Conservation (phyloP, 1,140 invertebrate genomes). For the Drosophila tani region DNA sequence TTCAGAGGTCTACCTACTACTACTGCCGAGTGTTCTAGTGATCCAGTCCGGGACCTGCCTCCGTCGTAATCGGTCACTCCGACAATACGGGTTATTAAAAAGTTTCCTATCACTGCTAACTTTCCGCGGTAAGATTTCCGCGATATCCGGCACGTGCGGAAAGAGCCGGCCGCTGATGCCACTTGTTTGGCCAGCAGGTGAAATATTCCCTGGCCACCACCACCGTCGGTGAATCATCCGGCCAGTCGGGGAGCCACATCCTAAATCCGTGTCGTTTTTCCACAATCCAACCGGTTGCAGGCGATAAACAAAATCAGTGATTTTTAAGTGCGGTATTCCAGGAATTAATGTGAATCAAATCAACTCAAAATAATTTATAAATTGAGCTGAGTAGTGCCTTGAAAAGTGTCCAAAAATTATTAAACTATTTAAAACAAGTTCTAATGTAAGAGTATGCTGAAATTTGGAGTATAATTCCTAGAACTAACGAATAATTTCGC, state of each 20-base stretch:
- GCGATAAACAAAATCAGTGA: conserved; percentile 13
- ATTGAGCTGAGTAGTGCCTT: neutral
- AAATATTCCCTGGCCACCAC: conserved; percentile 12
- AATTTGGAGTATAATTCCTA: neutral
- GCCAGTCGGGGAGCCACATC: conserved; percentile 12
- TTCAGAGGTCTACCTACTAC: neutral
- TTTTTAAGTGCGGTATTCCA: conserved; percentile 15
- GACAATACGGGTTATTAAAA: conserved; percentile 51
- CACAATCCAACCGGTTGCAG: conserved; percentile 32
- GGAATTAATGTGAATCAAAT: conserved; percentile 14
- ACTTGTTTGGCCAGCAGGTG: conserved; percentile 30
- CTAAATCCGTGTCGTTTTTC: conserved; percentile 46
- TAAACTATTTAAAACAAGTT: neutral
- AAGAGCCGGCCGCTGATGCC: conserved; percentile 20
- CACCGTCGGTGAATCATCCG: conserved; percentile 33
- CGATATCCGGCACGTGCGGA: conserved; percentile 43
- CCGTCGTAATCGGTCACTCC: conserved; percentile 22
- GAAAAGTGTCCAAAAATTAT: neutral
- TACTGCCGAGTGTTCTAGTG: neutral
- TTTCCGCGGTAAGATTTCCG: conserved; percentile 50
- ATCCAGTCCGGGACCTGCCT: conserved; percentile 6
- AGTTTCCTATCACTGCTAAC: conserved; percentile 30
- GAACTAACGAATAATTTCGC: neutral
- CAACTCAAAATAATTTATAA: neutral
- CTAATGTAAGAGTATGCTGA: no score